phyloP scores from a whole-genome alignment of 2,888 invertebrate genomes.

The Orthosia gracilis region DNA sequence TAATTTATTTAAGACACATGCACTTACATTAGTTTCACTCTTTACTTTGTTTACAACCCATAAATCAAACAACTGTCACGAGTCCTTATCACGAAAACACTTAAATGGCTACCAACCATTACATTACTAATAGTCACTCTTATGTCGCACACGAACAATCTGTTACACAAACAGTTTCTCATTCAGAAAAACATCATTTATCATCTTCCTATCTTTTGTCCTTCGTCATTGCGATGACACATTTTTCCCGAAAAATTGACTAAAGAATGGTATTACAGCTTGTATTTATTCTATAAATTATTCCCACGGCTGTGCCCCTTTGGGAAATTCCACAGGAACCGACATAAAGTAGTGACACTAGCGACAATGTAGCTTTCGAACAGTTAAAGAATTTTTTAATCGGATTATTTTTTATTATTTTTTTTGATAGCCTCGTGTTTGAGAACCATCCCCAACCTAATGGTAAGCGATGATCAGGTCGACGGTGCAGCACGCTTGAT shows the following conservation, averaged over 20 bases:
- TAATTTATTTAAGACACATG: too few relatives aligned
- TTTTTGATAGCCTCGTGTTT: too few relatives aligned
- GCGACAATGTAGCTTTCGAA: not conserved
- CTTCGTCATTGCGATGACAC: constrained; percentile 44
- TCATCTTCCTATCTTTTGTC: constrained; percentile 35
- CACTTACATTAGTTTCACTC: not conserved
- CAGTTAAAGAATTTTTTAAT: too few relatives aligned
- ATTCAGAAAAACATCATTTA: constrained; percentile 42
- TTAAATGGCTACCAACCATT: not conserved
- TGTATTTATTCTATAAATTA: not conserved
- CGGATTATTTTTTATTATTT: too few relatives aligned
- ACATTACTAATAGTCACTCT: constrained; percentile 3
- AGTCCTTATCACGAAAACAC: constrained; percentile 15
- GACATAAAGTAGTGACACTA: not conserved
- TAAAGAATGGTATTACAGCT: not conserved
- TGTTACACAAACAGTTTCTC: not conserved
- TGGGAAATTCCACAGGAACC: not conserved
- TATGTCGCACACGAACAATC: constrained; percentile 34
- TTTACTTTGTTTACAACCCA: not conserved
- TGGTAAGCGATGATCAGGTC: too few relatives aligned
- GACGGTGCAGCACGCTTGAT: too few relatives aligned
- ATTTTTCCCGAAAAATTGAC: constrained; percentile 8
- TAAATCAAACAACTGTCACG: not conserved
- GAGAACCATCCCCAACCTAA: too few relatives aligned
- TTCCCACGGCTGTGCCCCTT: not conserved